A percentile compares a stretch with the other conserved stretches of the same genome.
These are phyloP conservation scores for Nemoura dubitans DNA, from an alignment of 2,888 invertebrate species.

Conservation along the genomic window DNA sequence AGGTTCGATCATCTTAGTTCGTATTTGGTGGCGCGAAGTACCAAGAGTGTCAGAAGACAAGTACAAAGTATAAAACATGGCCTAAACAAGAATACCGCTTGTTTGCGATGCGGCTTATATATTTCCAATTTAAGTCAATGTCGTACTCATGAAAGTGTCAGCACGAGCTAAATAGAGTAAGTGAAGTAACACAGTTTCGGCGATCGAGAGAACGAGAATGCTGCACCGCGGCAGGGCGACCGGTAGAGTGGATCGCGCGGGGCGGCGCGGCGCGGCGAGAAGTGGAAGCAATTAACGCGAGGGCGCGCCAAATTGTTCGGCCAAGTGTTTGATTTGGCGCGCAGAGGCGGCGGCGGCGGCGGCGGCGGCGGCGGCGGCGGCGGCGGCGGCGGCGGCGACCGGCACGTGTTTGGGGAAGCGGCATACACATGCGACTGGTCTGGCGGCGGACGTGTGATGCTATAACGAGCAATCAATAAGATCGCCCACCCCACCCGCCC, in stretches of 20 bases:
- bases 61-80: too few species aligned
- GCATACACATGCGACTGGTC: too few species aligned
- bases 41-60: too few species aligned
- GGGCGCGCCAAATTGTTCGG: constrained; percentile 5
- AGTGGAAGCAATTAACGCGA: constrained; percentile 7
- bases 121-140: constrained; percentile 5
- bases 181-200: neutral
- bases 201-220: neutral
- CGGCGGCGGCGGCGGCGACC: too few species aligned
- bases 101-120: neutral
- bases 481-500: too few species aligned
- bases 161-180: neutral
- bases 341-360: neutral
- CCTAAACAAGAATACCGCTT: too few species aligned
- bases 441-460: neutral
- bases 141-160: neutral
- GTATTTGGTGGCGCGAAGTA: too few species aligned
- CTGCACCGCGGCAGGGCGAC: neutral
- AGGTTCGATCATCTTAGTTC: too few species aligned
- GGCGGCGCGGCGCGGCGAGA: neutral
- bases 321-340: neutral
- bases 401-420: neutral
- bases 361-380: too few species aligned
- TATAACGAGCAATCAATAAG: constrained; percentile 28
- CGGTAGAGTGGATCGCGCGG: neutral